Evolutionary conservation across 2,888 invertebrate genomes (phyloP), one percentile per base, ranked within the genome.

Genomic region (Oegoconia quadripuncta): DNA sequence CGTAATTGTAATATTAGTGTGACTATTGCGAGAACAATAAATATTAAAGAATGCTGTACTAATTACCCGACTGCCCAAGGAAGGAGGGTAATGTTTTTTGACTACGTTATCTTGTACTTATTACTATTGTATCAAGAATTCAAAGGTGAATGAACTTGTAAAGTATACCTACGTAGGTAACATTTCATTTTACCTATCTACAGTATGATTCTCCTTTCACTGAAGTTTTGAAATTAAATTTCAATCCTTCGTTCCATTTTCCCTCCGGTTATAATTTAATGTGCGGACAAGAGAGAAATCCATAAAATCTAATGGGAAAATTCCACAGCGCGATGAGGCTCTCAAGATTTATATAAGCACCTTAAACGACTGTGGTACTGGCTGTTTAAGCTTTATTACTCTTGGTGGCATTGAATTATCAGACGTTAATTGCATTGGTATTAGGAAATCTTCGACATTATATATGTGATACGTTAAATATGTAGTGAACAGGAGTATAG

Each of bases 231-330:
- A 68, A 75, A 76, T 76, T 74, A 64, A 76, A 77, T 73, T 77
- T 71, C 66, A 72, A 72, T 74, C 62, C 59, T 55, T 50, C 54
- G 57, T 64, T 52, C 66, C 59, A 56, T 72, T 74, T 69, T 67
- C 69, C 72, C 73, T 64, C 64, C 58, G 59, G 70, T 77, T 76
- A 76, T 79, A 79, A 82, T 83, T 83, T 79, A 80, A 83, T 79
- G 75, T 68, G 70, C 73, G 74, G 75, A 75, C 74, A 75, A 74
- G 73, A 68, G 71, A 59, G 70, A 76, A 74, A 79, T 79, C 79
- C 79, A 79, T 84, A 79, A 84, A 84, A 77, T 72, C 65, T 78
- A 84, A 84, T 83, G 74, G 80, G 67, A 72, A 61, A 82, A 81
- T 83, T 81, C 77, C 75, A 58, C 64, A 57, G 64, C 47, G 66